phyloP scores from a whole-genome alignment of 2,113 vertebrate genomes.

The Bubo blakistoni region DNA sequence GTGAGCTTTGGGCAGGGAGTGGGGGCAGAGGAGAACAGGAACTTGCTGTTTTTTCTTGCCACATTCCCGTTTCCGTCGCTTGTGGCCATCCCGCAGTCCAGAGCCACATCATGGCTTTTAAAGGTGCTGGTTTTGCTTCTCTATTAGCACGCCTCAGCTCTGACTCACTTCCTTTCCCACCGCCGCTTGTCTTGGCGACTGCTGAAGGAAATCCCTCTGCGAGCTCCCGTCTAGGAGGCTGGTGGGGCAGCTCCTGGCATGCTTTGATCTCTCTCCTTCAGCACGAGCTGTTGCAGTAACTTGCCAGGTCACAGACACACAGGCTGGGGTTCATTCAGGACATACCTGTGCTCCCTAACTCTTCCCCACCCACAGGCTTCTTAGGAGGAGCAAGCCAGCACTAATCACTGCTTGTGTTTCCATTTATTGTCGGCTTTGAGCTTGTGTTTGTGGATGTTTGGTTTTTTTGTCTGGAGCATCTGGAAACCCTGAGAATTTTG shows the following conservation, averaged over 20 bases:
- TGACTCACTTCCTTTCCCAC: constrained; percentile 59
- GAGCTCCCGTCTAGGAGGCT: neutral
- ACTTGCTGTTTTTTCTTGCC: neutral
- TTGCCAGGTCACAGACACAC: accelerated
- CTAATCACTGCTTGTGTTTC: neutral
- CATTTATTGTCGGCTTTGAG: neutral
- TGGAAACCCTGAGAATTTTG: neutral
- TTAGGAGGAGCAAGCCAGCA: neutral
- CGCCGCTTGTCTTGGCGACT: neutral
- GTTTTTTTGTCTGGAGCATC: neutral
- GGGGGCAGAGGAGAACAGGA: neutral
- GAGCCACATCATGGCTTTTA: neutral
- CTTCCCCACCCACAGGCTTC: accelerated
- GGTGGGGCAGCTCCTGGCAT: neutral
- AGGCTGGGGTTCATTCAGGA: neutral
- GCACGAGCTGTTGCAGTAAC: neutral
- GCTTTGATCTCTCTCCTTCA: neutral
- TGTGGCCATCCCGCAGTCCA: neutral
- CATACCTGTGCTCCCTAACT: neutral
- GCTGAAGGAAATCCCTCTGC: neutral
- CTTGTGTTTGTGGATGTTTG: neutral
- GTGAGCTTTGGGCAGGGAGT: neutral
- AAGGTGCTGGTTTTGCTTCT: neutral
- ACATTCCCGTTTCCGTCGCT: neutral
- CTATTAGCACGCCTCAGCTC: neutral